phyloP scores from a whole-genome alignment of 2,888 invertebrate species.

The Pecten maximus region DNA sequence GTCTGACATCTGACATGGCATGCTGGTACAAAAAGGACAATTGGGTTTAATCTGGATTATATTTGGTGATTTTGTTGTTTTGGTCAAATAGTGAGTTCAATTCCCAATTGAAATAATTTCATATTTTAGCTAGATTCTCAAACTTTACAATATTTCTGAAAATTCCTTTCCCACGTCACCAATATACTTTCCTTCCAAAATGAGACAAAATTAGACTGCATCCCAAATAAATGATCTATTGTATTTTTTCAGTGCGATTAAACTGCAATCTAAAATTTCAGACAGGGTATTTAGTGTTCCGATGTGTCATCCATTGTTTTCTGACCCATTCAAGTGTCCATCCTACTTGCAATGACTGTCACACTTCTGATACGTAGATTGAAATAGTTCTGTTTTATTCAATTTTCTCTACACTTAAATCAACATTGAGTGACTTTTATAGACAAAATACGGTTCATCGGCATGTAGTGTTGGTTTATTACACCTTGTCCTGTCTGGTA shows the following conservation, averaged over 20 bases:
- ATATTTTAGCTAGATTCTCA: too few species aligned
- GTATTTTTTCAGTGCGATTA: too few species aligned
- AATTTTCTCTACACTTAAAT: background rate
- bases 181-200: too few species aligned
- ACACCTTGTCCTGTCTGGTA: background rate
- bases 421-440: conserved; percentile 13
- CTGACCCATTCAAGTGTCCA: background rate
- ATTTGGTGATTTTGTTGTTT: too few species aligned
- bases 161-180: too few species aligned
- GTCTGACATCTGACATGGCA: background rate
- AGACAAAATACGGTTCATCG: background rate
- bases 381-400: background rate
- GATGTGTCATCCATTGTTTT: background rate
- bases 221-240: too few species aligned
- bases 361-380: background rate
- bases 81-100: too few species aligned
- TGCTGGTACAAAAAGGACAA: background rate
- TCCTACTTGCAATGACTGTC: background rate
- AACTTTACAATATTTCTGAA: too few species aligned
- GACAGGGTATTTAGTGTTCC: too few species aligned
- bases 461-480: background rate
- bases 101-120: too few species aligned
- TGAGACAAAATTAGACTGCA: too few species aligned
- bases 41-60: background rate
- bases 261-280: too few species aligned